phyloP scores from a whole-genome alignment of 2,797 vertebrate genomes.

The Sebastes aleutianus region DNA sequence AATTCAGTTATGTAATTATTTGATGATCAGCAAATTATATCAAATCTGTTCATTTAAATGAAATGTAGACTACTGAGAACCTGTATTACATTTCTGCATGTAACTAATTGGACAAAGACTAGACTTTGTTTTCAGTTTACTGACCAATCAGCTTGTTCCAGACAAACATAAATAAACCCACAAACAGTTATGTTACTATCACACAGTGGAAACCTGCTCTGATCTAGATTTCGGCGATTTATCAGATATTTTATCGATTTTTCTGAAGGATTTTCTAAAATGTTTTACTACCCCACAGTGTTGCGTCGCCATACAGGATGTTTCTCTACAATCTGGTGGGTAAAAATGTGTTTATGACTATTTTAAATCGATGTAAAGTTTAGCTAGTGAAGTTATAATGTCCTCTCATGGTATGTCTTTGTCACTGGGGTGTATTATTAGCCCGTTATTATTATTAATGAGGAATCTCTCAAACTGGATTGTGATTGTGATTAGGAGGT shows the following conservation, averaged over 20 bases:
- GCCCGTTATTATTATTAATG: background rate
- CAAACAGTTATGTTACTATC: rapidly evolving
- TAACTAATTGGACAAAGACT: background rate
- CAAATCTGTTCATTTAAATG: background rate
- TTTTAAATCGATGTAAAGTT: background rate
- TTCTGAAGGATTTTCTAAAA: slow-evolving; percentile 9
- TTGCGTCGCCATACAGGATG: slow-evolving; percentile 75
- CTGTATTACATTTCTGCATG: background rate
- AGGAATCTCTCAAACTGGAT: background rate
- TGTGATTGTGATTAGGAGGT: background rate
- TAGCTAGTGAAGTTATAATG: background rate
- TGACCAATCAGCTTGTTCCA: slow-evolving; percentile 37
- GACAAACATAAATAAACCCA: background rate
- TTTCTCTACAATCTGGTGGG: slow-evolving; percentile 85
- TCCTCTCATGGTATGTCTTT: too few species aligned
- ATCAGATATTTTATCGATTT: background rate
- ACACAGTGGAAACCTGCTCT: background rate
- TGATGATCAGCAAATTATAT: background rate
- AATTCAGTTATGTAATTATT: background rate
- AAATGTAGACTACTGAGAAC: background rate
- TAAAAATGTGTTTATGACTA: background rate
- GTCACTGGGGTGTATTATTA: background rate
- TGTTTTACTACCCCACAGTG: slow-evolving; percentile 82
- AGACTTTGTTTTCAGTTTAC: background rate
- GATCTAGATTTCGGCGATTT: rapidly evolving